Conservation (phyloP, 2,888 invertebrate species). For the Hetaerina titia region DNA sequence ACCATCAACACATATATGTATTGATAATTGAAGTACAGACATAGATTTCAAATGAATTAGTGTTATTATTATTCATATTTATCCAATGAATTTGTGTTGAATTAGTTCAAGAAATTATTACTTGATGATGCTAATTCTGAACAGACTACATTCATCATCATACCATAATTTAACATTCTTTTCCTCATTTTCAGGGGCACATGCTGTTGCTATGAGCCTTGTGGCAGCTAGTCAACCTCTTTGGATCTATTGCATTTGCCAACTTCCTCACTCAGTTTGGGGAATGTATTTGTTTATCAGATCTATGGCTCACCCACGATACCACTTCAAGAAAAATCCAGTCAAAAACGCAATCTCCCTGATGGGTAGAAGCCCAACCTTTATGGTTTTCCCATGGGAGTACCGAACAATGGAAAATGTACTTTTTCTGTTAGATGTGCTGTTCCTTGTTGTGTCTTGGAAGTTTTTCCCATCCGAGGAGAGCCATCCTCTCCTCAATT, state of each 20-base stretch:
- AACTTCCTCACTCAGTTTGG: constrained; percentile 44
- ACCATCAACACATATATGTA: no score
- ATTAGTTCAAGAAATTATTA: no score
- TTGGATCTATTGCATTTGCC: constrained; percentile 61
- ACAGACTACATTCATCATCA: no score
- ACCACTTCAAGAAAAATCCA: constrained; percentile 61
- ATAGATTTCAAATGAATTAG: no score
- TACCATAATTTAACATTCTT: not conserved
- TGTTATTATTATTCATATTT: no score
- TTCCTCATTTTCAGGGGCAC: not conserved
- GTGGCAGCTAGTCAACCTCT: constrained; percentile 57
- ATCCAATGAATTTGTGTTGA: no score
- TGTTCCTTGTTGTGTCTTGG: constrained; percentile 23
- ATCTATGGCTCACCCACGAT: constrained; percentile 39
- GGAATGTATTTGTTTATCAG: constrained; percentile 30
- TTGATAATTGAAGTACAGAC: no score
- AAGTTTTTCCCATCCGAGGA: not conserved
- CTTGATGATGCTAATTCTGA: no score
- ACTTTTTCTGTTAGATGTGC: not conserved
- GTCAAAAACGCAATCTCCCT: constrained; percentile 45
- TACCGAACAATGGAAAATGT: constrained; percentile 44
- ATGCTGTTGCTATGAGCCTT: constrained; percentile 51
- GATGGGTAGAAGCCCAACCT: constrained; percentile 35
- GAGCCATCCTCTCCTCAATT: constrained; percentile 2
- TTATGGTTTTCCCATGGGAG: constrained; percentile 52